Base-by-base conservation (phyloP, 2,888 invertebrate species). In the Ditylenchus weischeri region DNA sequence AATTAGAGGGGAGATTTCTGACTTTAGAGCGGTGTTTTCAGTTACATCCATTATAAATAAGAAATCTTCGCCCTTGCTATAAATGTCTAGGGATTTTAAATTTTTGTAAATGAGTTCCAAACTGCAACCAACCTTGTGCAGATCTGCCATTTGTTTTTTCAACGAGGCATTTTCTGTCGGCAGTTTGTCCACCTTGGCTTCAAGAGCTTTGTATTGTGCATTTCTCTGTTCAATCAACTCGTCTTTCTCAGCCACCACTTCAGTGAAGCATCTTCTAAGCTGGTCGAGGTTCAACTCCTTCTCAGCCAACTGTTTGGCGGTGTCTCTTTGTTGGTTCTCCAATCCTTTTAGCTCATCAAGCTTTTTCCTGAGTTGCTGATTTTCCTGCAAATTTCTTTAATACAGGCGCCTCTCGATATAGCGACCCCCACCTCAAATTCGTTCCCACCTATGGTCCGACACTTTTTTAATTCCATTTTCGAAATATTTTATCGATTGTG, bases 121-220 rank as follows among this genome's bases (percentile, higher is more conserved):
- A 43, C 15, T 43, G 11, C 43, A 43, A 15, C 43, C 43, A 3
- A 43, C 43, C 43, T 43, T 43, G 43, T 43, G 43, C 43, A 43
- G 8, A 43, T 43, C 43, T 15, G 54, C 54, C n/a, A 54, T 23
- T 54, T 29, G 21, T 29, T 54, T 54, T 54, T 29, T 21, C 21
- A 54, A n/a, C 2, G 54, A 23, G 13, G n/a, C 54, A 54, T 54
- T 54, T n/a, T 54, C 54, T 13, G 54, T 29, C 5, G 54, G 54
- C 7, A 54, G 54, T n/a, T n/a, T 64, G 11, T 64, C 64, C n/a
- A 18, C 62, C n/a, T 54, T 54, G 18, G 15, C 35, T n/a, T 48
- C 29, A 18, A 62, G 36, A 13, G 49, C 29, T 49, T 62, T 49
- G 19, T 62, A 47, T 23, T 62, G 48, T 18, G 19, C 49, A 11